These are phyloP conservation scores for Stenodema calcarata DNA, from an alignment of 2,888 invertebrate species.

Conservation along the genomic window DNA sequence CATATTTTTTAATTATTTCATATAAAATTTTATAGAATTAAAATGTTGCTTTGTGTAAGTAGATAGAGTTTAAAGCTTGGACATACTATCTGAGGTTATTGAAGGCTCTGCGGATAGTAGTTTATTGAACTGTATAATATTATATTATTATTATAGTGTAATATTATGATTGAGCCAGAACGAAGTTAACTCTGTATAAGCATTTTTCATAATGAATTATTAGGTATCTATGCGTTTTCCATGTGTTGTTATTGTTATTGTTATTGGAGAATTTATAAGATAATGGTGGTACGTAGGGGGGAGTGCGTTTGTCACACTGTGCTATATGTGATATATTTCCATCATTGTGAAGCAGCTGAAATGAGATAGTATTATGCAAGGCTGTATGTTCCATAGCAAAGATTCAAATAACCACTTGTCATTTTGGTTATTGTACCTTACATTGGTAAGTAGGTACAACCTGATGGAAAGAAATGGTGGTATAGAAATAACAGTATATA, in stretches of 20 bases:
- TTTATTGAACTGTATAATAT: not conserved
- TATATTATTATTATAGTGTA: too few species aligned
- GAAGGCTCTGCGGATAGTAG: not conserved
- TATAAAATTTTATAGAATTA: not conserved
- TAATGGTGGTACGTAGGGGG: not conserved
- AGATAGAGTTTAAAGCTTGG: not conserved
- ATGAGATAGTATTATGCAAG: not conserved
- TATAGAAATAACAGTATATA: too few species aligned
- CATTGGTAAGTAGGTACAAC: too few species aligned
- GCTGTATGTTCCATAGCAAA: not conserved
- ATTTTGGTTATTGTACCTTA: too few species aligned
- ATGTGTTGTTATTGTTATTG: not conserved
- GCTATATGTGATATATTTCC: not conserved
- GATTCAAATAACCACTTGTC: too few species aligned
- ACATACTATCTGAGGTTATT: not conserved
- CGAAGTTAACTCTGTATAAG: not conserved
- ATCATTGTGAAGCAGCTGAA: not conserved
- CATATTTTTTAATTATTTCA: not conserved
- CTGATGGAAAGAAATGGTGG: too few species aligned
- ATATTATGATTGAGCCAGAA: not conserved
- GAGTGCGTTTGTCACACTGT: not conserved
- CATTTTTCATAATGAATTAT: not conserved
- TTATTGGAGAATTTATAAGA: not conserved
- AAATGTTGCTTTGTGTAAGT: not conserved
- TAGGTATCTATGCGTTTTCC: not conserved